phyloP scores from a whole-genome alignment of 2,888 invertebrate species.

The Drosophila trichaetosa region DNA sequence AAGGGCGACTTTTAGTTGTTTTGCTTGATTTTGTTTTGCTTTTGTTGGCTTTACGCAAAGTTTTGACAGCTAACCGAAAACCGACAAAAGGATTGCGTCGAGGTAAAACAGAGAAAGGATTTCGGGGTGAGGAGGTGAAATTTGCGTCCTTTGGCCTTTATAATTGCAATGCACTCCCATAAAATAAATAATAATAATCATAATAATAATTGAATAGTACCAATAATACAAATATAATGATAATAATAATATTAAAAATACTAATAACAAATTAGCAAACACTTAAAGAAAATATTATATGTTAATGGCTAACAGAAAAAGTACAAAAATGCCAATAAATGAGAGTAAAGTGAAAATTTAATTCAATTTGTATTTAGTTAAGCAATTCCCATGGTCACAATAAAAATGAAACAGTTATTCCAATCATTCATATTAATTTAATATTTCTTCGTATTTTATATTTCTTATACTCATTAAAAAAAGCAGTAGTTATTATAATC shows the following conservation, averaged over 20 bases:
- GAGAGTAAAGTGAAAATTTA: neutral
- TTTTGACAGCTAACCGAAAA: conserved; percentile 53
- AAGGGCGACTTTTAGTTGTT: conserved; percentile 43
- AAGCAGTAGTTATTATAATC: neutral
- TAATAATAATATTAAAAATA: neutral
- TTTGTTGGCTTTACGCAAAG: conserved; percentile 48
- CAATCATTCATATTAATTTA: neutral
- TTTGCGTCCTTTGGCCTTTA: conserved; percentile 24
- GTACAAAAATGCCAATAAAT: neutral
- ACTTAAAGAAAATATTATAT: conserved; percentile 45
- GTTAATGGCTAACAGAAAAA: conserved; percentile 40
- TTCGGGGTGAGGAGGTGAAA: neutral
- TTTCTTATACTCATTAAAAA: neutral
- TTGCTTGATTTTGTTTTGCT: neutral
- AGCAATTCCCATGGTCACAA: neutral
- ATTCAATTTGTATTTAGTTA: neutral
- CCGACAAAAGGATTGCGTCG: conserved; percentile 23
- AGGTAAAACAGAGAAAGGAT: conserved; percentile 23
- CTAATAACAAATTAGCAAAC: neutral
- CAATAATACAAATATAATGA: too few relatives aligned
- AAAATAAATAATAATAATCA: neutral
- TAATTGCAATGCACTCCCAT: conserved; percentile 45
- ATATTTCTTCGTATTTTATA: neutral
- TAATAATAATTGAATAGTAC: neutral
- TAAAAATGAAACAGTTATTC: neutral